phyloP scores from a whole-genome alignment of 2,113 vertebrate species.

The Gallinago undulata region DNA sequence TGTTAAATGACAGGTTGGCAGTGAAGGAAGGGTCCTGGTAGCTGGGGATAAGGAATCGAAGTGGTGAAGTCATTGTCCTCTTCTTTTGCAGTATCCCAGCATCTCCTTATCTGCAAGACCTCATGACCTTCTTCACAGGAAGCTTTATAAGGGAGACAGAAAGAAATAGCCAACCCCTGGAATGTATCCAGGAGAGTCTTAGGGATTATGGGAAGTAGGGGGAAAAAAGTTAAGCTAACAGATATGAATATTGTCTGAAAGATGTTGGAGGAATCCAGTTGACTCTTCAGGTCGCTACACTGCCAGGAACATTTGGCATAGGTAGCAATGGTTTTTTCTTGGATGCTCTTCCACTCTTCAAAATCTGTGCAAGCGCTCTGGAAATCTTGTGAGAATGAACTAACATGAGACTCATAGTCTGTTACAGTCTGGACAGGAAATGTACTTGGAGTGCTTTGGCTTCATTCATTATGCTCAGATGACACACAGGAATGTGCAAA shows the following conservation, averaged over 20 bases:
- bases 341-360: not conserved
- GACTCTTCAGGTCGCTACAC: not conserved
- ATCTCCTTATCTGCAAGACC: not conserved
- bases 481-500: not conserved
- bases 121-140: not conserved
- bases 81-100: not conserved
- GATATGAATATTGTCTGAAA: not conserved
- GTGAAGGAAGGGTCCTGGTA: not conserved
- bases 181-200: not conserved
- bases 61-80: not conserved
- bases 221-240: fast-evolving
- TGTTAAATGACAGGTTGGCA: not conserved
- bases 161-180: not conserved
- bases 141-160: not conserved
- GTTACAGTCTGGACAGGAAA: not conserved
- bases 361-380: not conserved
- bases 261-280: not conserved
- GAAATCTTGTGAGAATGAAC: not conserved
- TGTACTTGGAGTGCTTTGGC: not conserved
- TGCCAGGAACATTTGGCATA: not conserved
- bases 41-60: not conserved
- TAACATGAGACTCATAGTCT: not conserved
- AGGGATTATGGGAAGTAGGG: not conserved
- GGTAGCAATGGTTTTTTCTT: not conserved
- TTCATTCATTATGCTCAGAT: not conserved